Evolutionary conservation across 2,888 invertebrate species (phyloP), one percentile per base, ranked within the genome.

Genomic region (Rhaphigaster nebulosa): DNA sequence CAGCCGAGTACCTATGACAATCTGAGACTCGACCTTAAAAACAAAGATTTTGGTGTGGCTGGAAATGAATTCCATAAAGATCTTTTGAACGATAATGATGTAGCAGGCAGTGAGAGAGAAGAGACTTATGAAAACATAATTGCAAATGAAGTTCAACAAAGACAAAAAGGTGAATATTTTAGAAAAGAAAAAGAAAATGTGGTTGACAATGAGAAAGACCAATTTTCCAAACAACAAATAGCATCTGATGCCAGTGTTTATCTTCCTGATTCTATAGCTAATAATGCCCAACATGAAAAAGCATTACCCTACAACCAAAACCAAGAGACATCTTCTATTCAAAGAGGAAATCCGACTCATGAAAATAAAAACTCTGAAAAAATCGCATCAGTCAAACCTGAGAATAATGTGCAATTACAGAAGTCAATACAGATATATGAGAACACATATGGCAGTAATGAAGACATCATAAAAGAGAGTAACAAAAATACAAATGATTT

Each of bases 401-500:
- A 91, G 34, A 91, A 91, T 41, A 94, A 92, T 92, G 93, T 65
- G 93, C 94, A 92, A 93, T 94, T 90, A 93, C 92, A 92, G 87
- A 92, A 92, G 80, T 92, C 92, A 34, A 92, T 92, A 70, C 92
- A 91, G 50, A 92, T 92, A 91, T 92, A 92, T 91, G 91, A 92
- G 92, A 94, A 95, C 92, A 95, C 95, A 93, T 95, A 95, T 92
- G 95, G 94, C 1, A 93, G 94, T 23, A 94, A 94, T 91, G 93
- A 93, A 29, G 89, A 90, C 52, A 56, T 90, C 10, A 90, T 91
- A n/a, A 90, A 91, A 41, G 87, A 88, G 38, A 80, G 92, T 29
- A 90, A 89, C 50, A 90, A 91, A 89, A 56, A 56, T 26, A 93
- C 80, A 92, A 93, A 90, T 92, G 92, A 90, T 92, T 89, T 50